Evolutionary conservation across 1,140 invertebrate genomes (phyloP), one percentile per base, ranked within the genome.

Genomic region (Caerostris darwini): DNA sequence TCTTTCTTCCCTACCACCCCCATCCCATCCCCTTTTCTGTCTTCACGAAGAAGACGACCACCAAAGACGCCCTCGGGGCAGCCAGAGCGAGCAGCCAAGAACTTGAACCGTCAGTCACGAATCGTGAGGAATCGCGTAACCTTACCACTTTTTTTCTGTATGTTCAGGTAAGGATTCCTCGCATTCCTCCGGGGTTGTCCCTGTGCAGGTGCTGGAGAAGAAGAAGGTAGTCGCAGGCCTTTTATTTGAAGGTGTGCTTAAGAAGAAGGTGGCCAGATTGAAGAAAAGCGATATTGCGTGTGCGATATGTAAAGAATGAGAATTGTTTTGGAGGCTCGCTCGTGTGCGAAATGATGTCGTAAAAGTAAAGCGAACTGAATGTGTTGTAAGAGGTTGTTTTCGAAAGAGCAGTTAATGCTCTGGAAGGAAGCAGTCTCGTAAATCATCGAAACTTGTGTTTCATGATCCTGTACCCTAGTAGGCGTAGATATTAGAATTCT

Each of bases 151-250:
- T 83, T 83, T 64, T 64, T 83, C 19, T 83, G 82, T 83, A 58
- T 56, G 54, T 83, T 83, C 82, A 83, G 82, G 82, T 83, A 83
- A 83, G 57, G 57, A 83, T 83, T 83, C 82, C 3, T 56, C 6
- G 82, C 82, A 83, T 83, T 83, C 82, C 82, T 57, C n/a, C 17
- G n/a, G 54, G 82, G 54, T 77, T 77, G 71, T 77, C 57, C 57
- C 56, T 83, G 53, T 19, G 82, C 82, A 83, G 82, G 82, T 83
- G 82, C 53, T 83, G 56, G 14, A 17, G 82, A 56, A 57, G 10
- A 83, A 14, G 82, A 56, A 57, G 10, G 56, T 12, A 50, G 71
- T 81, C 7, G 10, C 61, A 58, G 19, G 56, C 50, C 56, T 83
- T 77, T 83, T 83, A 54, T 83, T 83, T 83, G 34, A 83, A 83